Base-by-base conservation (phyloP, 1,140 invertebrate species). In the Gryon sp. region DNA sequence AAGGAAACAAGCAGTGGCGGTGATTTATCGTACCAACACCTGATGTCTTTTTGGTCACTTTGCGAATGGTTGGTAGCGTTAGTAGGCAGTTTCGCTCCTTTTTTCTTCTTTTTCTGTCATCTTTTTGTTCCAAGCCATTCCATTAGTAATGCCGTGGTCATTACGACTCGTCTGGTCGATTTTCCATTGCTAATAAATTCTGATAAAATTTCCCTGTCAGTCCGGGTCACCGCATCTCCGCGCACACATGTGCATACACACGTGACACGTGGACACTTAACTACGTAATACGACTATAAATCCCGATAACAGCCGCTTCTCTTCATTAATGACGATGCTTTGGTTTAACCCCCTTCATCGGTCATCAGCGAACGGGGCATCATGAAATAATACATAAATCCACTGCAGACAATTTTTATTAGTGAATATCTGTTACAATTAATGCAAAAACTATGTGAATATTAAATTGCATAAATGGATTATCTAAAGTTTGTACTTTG, bases 21-120 rank as follows among this genome's bases (percentile, higher is more conserved):
- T 86, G 83, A 86, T 85, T 86, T 86, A 86, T 86, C 76, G 81
- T 65, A 65, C 81, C 83, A 84, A 84, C 84, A 84, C 79, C 83
- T 84, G 80, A 83, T 80, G 80, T 74, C 79, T 80, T 83, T 84
- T 83, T 81, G 79, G 84, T 83, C 82, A 80, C 79, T 83, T 84
- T 82, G 78, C 79, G 63, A 74, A 52, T 72, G 82, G 76, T 79
- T 52, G 46, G 66, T 81, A 78, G 78, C 80, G 79, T 82, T 80
- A 77, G 66, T 73, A 80, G 75, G 78, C 81, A 82, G 81, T 81
- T 84, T 76, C 79, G 68, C 70, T 57, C 70, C n/a, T n/a, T n/a
- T n/a, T n/a, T n/a, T n/a, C n/a, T n/a, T n/a, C n/a, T 82, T 83
- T 83, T 79, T 79, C 77, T 43, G 63, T 11, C 11, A n/a, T 32